A percentile compares a stretch with the other conserved stretches of the same genome.
phyloP scores from a whole-genome alignment of 1,140 invertebrate species.

The Drosophila lacertosa region DNA sequence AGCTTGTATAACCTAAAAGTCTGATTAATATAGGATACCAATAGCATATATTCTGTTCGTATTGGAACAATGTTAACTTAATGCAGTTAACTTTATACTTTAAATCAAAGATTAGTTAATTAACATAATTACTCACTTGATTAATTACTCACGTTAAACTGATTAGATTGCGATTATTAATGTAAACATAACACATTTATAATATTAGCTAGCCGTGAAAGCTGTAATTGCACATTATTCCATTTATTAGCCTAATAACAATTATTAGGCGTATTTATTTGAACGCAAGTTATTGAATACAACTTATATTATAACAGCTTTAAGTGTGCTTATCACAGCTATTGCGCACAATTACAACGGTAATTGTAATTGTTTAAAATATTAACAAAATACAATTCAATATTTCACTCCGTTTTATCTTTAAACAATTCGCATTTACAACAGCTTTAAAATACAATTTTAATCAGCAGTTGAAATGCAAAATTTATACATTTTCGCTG shows the following conservation, averaged over 20 bases:
- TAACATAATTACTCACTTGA: too few species aligned
- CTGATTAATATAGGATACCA: too few species aligned
- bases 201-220: too few species aligned
- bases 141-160: too few species aligned
- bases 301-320: background rate
- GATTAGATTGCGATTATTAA: too few species aligned
- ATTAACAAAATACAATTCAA: background rate
- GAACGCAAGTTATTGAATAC: background rate
- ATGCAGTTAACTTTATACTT: too few species aligned
- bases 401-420: background rate
- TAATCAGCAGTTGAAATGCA: slow-evolving; percentile 24
- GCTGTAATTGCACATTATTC: too few species aligned
- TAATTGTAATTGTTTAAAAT: slow-evolving; percentile 10
- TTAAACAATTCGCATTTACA: slow-evolving; percentile 21
- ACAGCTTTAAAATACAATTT: slow-evolving; percentile 30
- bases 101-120: too few species aligned
- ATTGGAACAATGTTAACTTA: too few species aligned
- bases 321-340: background rate
- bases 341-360: background rate
- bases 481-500: slow-evolving; percentile 5
- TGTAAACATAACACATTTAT: too few species aligned
- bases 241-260: background rate
- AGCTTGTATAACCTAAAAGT: too few species aligned
- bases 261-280: background rate
- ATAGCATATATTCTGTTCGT: too few species aligned